Conservation (phyloP, 2,888 invertebrate species). For the Lucinisca nassula region DNA sequence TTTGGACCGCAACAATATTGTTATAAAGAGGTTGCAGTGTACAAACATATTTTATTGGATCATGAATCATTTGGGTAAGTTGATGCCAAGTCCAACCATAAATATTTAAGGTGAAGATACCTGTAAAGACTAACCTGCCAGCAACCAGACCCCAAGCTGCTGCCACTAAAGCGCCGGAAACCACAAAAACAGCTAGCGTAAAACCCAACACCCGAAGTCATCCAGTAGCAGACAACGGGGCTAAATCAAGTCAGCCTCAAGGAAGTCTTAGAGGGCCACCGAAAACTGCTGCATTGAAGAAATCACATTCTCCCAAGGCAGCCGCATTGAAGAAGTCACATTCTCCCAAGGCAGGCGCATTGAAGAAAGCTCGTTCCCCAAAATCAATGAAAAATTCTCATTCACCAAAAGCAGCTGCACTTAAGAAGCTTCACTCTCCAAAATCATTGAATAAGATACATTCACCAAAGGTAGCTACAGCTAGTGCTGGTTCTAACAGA, state of each 20-base stretch:
- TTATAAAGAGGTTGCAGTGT: too few species aligned
- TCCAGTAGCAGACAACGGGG: neutral
- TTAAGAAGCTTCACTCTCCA: too few species aligned
- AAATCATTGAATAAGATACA: neutral
- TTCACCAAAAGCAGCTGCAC: neutral
- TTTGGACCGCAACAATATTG: too few species aligned
- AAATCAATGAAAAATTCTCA: neutral
- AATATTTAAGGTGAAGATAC: too few species aligned
- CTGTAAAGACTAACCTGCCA: too few species aligned
- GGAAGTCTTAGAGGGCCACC: neutral
- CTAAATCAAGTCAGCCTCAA: neutral
- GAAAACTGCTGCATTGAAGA: neutral
- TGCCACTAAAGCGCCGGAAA: neutral
- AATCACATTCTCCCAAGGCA: neutral
- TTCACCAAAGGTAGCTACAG: too few species aligned
- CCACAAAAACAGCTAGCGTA: neutral
- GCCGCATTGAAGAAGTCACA: neutral
- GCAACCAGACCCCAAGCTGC: neutral
- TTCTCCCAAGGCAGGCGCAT: neutral
- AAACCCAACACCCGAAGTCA: neutral
- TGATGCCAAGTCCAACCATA: too few species aligned
- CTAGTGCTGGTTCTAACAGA: neutral
- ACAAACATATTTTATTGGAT: too few species aligned
- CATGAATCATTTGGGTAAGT: too few species aligned
- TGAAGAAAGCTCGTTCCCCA: neutral